phyloP scores from a whole-genome alignment of 2,113 vertebrate genomes.

The Leiothrix lutea region DNA sequence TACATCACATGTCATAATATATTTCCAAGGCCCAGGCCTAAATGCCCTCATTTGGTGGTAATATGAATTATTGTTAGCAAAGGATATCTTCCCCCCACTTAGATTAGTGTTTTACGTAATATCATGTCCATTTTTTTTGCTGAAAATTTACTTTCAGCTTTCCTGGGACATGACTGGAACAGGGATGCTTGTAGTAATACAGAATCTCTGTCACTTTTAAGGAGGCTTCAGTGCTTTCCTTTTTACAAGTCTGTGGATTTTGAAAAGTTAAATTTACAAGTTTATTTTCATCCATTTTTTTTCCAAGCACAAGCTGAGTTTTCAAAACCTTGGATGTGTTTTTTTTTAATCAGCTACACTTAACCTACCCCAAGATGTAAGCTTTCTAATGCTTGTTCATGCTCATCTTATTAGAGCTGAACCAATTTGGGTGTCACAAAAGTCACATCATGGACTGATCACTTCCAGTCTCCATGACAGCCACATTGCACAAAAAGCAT shows the following conservation, averaged over 20 bases:
- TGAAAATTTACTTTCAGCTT: background rate
- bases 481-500: background rate
- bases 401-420: background rate
- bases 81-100: background rate
- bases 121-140: background rate
- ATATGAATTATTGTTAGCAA: background rate
- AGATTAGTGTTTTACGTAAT: background rate
- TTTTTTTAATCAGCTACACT: background rate
- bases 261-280: background rate
- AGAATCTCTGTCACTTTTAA: background rate
- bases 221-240: background rate
- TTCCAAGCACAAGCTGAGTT: background rate
- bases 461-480: background rate
- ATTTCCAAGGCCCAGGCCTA: background rate
- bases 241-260: background rate
- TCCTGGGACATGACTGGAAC: background rate
- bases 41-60: background rate
- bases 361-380: background rate
- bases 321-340: background rate
- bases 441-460: constrained; percentile 1
- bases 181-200: background rate
- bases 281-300: background rate
- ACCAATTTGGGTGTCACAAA: background rate
- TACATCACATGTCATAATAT: background rate
- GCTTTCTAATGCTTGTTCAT: background rate